Evolutionary conservation across 1,140 invertebrate species (phyloP).

Genomic region (Patella vulgata): DNA sequence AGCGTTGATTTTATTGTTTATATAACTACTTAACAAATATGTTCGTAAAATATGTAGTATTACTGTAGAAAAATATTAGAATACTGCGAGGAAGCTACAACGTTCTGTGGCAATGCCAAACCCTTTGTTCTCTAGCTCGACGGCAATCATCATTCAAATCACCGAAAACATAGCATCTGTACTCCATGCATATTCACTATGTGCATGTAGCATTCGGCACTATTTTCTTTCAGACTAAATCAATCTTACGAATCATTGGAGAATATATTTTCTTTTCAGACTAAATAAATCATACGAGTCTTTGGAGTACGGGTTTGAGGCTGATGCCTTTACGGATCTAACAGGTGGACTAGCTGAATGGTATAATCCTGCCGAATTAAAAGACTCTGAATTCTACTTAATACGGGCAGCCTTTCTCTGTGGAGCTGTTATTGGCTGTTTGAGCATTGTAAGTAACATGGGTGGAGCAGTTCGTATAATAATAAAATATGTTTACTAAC

Average conservation of each 20-base stretch:
- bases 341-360: slow-evolving; percentile 55
- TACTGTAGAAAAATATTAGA: not conserved
- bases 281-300: slow-evolving; percentile 55
- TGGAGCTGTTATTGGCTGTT: slow-evolving; percentile 53
- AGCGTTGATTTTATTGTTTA: slow-evolving; percentile 16
- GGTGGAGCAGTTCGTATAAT: no score
- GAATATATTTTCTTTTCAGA: slow-evolving; percentile 24
- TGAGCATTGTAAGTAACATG: slow-evolving; percentile 44
- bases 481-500: no score
- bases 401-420: slow-evolving; percentile 52
- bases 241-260: no score
- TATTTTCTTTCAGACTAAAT: no score
- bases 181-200: no score
- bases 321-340: slow-evolving; percentile 54
- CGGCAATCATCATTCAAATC: no score
- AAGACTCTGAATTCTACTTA: slow-evolving; percentile 52
- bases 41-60: no score
- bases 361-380: slow-evolving; percentile 50
- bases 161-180: no score
- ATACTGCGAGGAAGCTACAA: not conserved
- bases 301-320: slow-evolving; percentile 52
- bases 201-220: no score
- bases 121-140: not conserved
- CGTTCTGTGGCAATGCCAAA: not conserved
- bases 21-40: not conserved